These are phyloP conservation scores for Halcyon smyrnensis DNA, from an alignment of 2,797 vertebrate species.

Conservation along the genomic window DNA sequence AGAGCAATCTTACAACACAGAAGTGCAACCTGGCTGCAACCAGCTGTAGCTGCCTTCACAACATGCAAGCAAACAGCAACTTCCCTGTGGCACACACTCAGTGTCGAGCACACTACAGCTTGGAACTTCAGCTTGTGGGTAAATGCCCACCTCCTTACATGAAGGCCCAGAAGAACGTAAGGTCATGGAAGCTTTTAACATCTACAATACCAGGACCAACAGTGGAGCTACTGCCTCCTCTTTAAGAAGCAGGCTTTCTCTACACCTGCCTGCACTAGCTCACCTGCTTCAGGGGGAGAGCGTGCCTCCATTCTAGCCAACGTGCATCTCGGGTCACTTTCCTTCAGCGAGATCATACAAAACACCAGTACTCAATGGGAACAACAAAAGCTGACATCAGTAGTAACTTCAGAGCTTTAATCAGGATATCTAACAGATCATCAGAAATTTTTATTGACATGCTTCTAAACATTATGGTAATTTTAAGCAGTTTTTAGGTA, in stretches of 20 bases:
- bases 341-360: background rate
- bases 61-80: fast-evolving
- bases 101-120: fast-evolving
- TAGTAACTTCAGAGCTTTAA: background rate
- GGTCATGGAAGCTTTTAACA: background rate
- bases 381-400: background rate
- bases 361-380: background rate
- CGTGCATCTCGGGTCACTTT: fast-evolving
- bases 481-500: background rate
- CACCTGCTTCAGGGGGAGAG: background rate
- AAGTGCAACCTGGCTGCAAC: background rate
- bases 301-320: fast-evolving
- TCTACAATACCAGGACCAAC: fast-evolving
- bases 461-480: background rate
- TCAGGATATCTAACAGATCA: background rate
- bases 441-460: background rate
- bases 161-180: background rate
- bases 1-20: background rate
- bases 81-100: background rate
- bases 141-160: fast-evolving
- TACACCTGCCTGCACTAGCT: background rate
- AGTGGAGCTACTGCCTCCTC: fast-evolving
- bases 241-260: background rate
- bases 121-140: fast-evolving
- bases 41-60: background rate